A percentile compares a stretch with the other conserved stretches of the same genome.
These are phyloP conservation scores for Oenanthe melanoleuca DNA, from an alignment of 2,113 vertebrate species.

Conservation along the genomic window DNA sequence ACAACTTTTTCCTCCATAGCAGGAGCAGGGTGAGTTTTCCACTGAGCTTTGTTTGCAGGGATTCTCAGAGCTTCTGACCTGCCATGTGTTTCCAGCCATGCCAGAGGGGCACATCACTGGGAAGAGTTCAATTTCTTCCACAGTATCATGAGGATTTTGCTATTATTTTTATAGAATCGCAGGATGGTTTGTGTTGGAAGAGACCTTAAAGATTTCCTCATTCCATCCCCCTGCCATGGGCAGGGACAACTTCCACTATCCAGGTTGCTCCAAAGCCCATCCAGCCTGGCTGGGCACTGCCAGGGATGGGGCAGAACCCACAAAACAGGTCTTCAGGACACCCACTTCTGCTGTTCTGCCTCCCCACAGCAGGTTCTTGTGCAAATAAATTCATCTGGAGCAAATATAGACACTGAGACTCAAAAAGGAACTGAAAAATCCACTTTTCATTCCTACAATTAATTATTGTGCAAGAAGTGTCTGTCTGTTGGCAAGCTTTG, in stretches of 20 bases:
- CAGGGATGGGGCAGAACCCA: not conserved
- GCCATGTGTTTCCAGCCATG: not conserved
- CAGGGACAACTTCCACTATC: not conserved
- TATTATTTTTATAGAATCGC: not conserved
- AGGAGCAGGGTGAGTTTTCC: not conserved
- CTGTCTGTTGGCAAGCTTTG: not conserved
- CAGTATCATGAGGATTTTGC: not conserved
- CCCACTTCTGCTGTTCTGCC: not conserved
- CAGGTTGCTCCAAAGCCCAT: fast-evolving
- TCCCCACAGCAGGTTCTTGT: not conserved
- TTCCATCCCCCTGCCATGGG: not conserved
- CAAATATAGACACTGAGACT: not conserved
- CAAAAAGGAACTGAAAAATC: not conserved
- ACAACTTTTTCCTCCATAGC: not conserved
- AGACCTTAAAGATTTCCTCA: not conserved
- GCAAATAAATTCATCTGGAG: not conserved
- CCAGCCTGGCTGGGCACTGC: not conserved
- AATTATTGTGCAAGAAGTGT: not conserved
- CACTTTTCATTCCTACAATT: not conserved
- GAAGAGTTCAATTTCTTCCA: not conserved
- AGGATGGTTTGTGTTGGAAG: not conserved
- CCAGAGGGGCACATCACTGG: not conserved
- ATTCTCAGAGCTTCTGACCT: not conserved
- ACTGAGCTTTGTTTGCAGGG: not conserved
- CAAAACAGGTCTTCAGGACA: not conserved